Evolutionary conservation across 2,113 vertebrate species (phyloP).

Genomic region (Ammospiza nelsoni): DNA sequence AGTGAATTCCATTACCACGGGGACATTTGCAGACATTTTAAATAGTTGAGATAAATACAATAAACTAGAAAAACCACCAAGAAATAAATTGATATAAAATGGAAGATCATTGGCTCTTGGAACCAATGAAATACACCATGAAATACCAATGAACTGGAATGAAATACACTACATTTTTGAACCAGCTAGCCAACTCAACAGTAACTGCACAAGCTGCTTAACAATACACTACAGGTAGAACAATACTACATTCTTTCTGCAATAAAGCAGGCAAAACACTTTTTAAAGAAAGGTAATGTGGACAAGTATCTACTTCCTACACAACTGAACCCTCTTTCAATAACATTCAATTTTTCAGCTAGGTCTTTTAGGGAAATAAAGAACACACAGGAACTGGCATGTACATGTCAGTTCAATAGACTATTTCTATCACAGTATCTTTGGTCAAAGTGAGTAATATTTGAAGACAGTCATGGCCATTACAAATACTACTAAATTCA

Average conservation of each 20-base stretch:
- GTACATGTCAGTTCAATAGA: neutral
- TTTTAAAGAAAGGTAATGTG: neutral
- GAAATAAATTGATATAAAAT: conserved; percentile 26
- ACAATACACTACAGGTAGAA: neutral
- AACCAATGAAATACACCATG: too few species aligned
- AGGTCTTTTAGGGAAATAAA: neutral
- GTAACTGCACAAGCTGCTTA: neutral
- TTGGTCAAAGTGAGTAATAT: neutral
- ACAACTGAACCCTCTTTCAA: neutral
- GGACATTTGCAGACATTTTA: conserved; percentile 38
- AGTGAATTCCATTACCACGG: conserved; percentile 22
- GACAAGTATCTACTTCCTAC: neutral
- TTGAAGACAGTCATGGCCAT: neutral
- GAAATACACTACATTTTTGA: neutral
- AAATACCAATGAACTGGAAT: neutral
- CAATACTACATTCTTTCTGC: neutral
- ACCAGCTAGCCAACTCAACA: neutral
- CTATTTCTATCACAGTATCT: neutral
- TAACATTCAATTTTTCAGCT: neutral
- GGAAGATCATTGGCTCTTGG: neutral
- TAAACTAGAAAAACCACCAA: neutral
- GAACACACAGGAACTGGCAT: neutral
- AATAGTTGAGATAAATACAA: conserved; percentile 25
- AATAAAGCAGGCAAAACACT: neutral
- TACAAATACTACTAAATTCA: neutral